phyloP scores from a whole-genome alignment of 92 coral and sea anemone species.

The Phenganax marumi region DNA sequence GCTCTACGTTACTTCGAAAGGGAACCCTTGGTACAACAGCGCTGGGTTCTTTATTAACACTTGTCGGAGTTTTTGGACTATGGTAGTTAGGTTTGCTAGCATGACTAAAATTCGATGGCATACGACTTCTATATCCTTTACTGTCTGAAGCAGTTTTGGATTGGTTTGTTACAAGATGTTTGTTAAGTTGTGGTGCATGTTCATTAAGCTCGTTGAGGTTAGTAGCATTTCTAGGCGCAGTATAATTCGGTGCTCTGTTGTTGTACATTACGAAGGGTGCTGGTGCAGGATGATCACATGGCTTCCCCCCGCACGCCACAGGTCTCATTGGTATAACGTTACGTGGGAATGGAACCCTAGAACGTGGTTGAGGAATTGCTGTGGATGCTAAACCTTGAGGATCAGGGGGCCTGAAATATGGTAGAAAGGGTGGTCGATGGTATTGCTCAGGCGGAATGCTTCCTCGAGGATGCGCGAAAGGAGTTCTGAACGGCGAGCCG shows the following conservation, averaged over 20 bases:
- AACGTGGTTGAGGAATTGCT: not conserved
- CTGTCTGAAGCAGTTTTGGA: too few species aligned
- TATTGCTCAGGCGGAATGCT: slow-evolving; percentile 4
- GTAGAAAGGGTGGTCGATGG: slow-evolving; percentile 5
- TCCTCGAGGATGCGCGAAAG: not conserved
- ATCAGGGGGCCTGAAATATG: not conserved
- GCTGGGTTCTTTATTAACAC: too few species aligned
- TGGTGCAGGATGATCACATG: not conserved
- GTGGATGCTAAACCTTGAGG: not conserved
- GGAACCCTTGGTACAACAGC: too few species aligned
- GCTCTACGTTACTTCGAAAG: not conserved
- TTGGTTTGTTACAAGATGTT: too few species aligned
- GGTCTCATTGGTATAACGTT: not conserved
- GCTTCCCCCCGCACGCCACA: too few species aligned
- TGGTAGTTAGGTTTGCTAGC: too few species aligned
- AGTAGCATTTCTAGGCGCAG: not conserved
- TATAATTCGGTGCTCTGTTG: not conserved
- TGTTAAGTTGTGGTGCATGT: too few species aligned
- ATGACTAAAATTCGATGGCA: too few species aligned
- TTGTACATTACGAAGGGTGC: not conserved
- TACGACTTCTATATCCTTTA: too few species aligned
- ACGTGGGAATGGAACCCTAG: not conserved
- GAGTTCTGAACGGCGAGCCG: not conserved
- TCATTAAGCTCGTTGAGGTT: too few species aligned
- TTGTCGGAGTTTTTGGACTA: too few species aligned